These are phyloP conservation scores for Anser brachyrhynchus DNA, from an alignment of 2,113 vertebrate species.

Conservation along the genomic window DNA sequence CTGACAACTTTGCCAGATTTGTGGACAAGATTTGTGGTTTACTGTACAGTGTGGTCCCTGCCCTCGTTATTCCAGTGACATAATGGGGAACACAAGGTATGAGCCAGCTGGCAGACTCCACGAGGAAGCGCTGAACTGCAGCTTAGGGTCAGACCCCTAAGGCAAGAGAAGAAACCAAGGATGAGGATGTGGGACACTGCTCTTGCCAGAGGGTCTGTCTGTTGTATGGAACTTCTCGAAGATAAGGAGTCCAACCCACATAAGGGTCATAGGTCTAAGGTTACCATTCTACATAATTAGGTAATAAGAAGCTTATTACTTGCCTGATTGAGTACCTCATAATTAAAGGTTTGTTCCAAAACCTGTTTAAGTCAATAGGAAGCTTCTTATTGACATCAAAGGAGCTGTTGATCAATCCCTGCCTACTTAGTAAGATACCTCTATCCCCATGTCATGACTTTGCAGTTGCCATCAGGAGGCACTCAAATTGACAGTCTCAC, in stretches of 20 bases:
- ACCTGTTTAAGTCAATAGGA: conserved; percentile 53
- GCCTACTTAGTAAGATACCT: background rate
- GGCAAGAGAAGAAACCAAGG: background rate
- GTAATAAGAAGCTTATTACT: conserved; percentile 32
- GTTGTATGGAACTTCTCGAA: background rate
- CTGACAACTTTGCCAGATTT: background rate
- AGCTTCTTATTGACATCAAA: conserved; percentile 58
- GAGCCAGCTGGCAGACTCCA: background rate
- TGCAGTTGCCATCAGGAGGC: background rate
- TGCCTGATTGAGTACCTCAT: background rate
- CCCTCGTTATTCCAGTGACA: background rate
- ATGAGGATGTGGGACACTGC: background rate
- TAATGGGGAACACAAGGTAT: background rate
- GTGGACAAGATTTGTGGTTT: background rate
- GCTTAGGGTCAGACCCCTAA: background rate
- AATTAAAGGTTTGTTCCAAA: conserved; percentile 43
- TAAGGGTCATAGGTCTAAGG: conserved; percentile 20
- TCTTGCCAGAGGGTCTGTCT: background rate
- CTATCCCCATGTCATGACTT: conserved; percentile 7
- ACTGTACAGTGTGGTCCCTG: accelerated
- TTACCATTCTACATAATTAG: conserved; percentile 13
- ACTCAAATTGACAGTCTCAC: background rate
- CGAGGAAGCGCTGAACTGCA: background rate
- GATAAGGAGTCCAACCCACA: background rate
- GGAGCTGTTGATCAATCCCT: conserved; percentile 49